Evolutionary conservation across 30 jellyfish, hydroid and myxozoan species (phyloP).

Genomic region (Chironex yamaguchii): DNA sequence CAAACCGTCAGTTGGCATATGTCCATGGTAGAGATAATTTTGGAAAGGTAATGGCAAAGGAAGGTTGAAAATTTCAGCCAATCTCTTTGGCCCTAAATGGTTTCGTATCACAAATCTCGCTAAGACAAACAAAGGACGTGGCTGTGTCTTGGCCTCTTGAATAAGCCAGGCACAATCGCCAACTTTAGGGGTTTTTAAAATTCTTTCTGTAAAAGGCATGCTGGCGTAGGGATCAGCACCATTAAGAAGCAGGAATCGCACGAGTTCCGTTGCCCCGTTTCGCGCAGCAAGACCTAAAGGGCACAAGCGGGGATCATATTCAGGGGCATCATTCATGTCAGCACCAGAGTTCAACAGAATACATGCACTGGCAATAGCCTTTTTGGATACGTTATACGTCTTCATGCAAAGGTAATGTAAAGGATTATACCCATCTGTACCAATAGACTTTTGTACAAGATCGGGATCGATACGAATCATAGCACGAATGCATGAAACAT

Average conservation of each 20-base stretch:
- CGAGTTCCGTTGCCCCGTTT: slow-evolving; percentile 90
- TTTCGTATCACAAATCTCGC: slow-evolving; percentile 79
- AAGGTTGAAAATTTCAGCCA: slow-evolving; percentile 52
- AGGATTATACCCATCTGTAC: slow-evolving; percentile 69
- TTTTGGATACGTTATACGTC: slow-evolving; percentile 69
- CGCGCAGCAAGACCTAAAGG: slow-evolving; percentile 80
- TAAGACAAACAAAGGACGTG: slow-evolving; percentile 42
- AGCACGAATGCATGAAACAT: slow-evolving; percentile 66
- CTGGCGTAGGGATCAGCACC: slow-evolving; percentile 69
- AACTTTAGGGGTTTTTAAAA: slow-evolving; percentile 63
- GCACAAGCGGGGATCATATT: slow-evolving; percentile 63
- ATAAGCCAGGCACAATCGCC: slow-evolving; percentile 53
- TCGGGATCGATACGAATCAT: slow-evolving; percentile 67
- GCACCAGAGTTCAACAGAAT: slow-evolving; percentile 84
- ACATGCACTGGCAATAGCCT: slow-evolving; percentile 89
- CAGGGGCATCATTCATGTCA: slow-evolving; percentile 59
- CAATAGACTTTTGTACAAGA: slow-evolving; percentile 7
- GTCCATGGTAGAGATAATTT: slow-evolving; percentile 86
- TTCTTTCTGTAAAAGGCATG: slow-evolving; percentile 49
- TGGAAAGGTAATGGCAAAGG: slow-evolving; percentile 73
- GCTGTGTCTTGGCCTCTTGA: slow-evolving; percentile 48
- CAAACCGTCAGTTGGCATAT: slow-evolving; percentile 58
- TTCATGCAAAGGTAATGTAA: slow-evolving; percentile 86
- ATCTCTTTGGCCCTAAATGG: slow-evolving; percentile 17
- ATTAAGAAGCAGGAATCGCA: slow-evolving; percentile 44